Evolutionary conservation across 2,113 vertebrate genomes (phyloP).

Genomic region (Turnix velox): DNA sequence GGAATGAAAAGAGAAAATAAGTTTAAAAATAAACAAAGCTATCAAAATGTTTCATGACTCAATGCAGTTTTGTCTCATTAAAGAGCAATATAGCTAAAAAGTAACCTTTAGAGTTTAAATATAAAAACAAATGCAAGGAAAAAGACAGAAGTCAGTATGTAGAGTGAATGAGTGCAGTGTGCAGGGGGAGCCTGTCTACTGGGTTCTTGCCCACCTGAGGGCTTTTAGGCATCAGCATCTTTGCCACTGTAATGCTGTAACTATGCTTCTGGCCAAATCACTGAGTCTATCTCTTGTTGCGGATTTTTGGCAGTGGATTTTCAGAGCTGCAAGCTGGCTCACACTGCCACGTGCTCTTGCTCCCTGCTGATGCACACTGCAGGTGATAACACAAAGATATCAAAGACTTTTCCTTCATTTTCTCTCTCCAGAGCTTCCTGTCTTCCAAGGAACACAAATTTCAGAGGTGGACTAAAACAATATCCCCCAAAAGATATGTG

Average conservation of each 20-base stretch:
- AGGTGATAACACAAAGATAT: background rate
- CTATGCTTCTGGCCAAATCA: background rate
- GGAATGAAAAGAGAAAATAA: conserved; percentile 24
- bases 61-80: background rate
- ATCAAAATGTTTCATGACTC: background rate
- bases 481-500: background rate
- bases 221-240: background rate
- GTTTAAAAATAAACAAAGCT: conserved; percentile 8
- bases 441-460: background rate
- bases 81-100: background rate
- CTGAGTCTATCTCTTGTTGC: background rate
- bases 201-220: background rate
- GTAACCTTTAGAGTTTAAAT: background rate
- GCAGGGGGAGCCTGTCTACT: background rate
- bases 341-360: background rate
- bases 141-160: background rate
- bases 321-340: background rate
- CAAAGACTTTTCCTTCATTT: background rate
- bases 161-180: background rate
- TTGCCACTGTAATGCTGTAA: background rate
- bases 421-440: background rate
- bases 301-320: background rate
- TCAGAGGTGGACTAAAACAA: background rate
- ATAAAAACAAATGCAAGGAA: background rate
- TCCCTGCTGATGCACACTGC: background rate